A percentile compares a stretch with the other conserved stretches of the same genome.
Conservation (phyloP, 2,888 invertebrate genomes). For the Marasmarcha lunaedactyla region DNA sequence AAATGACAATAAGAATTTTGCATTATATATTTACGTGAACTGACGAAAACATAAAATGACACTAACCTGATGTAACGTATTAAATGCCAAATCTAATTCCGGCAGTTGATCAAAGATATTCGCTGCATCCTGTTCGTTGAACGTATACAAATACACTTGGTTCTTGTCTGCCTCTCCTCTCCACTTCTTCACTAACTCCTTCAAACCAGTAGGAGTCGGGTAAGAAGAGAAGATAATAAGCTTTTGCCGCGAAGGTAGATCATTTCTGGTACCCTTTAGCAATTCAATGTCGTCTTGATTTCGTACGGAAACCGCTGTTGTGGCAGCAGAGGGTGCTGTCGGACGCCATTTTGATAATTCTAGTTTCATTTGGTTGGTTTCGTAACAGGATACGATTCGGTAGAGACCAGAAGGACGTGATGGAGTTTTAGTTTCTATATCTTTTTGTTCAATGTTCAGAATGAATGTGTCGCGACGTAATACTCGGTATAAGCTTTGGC, state of each 20-base stretch:
- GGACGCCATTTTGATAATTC: slow-evolving; percentile 24
- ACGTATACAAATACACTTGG: slow-evolving; percentile 25
- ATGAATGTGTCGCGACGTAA: slow-evolving; percentile 22
- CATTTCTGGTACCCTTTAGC: slow-evolving; percentile 17
- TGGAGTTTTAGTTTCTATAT: not conserved
- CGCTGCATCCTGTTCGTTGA: slow-evolving; percentile 22
- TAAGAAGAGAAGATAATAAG: slow-evolving; percentile 23
- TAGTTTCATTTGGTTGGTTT: slow-evolving; percentile 13
- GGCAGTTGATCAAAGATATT: slow-evolving; percentile 26
- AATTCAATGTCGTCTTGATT: slow-evolving; percentile 20
- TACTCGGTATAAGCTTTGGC: slow-evolving; percentile 17
- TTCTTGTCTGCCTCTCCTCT: slow-evolving; percentile 22
- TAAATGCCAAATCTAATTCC: slow-evolving; percentile 25
- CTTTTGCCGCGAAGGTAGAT: slow-evolving; percentile 21
- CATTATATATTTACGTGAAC: too few species aligned
- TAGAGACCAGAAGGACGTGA: slow-evolving; percentile 19
- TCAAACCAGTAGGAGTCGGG: slow-evolving; percentile 24
- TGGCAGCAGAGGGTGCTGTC: slow-evolving; percentile 12
- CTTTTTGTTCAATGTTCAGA: slow-evolving; percentile 11
- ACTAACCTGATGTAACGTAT: slow-evolving; percentile 17
- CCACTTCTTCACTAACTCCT: slow-evolving; percentile 24
- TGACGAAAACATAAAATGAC: too few species aligned
- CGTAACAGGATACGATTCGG: slow-evolving; percentile 19
- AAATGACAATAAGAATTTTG: too few species aligned
- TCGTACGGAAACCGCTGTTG: slow-evolving; percentile 22